Percentiles rank a stretch among this genome's conserved stretches.
Conservation (phyloP, 2,888 invertebrate species). For the Salticus scenicus region DNA sequence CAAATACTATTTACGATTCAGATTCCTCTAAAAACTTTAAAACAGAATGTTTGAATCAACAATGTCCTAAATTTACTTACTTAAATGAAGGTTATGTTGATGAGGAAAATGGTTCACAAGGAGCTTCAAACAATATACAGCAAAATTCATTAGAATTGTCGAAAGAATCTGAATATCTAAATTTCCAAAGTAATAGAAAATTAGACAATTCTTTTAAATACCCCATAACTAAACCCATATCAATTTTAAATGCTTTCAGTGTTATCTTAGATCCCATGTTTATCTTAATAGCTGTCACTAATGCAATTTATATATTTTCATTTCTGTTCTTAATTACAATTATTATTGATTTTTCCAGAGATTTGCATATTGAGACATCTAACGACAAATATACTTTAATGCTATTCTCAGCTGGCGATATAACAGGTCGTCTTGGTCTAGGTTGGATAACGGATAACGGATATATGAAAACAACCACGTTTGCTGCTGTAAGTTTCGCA, state of each 20-base stretch:
- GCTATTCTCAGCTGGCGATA: constrained; percentile 67
- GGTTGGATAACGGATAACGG: constrained; percentile 69
- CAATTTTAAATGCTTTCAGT: constrained; percentile 10
- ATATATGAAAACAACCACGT: constrained; percentile 35
- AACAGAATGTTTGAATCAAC: neutral
- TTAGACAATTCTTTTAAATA: neutral
- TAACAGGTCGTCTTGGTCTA: constrained; percentile 65
- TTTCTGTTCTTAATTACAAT: constrained; percentile 68
- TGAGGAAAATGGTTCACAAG: no score
- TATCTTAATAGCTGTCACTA: constrained; percentile 45
- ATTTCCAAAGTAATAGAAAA: neutral
- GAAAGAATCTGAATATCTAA: neutral
- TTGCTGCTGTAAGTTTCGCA: constrained; percentile 45
- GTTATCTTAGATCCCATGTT: constrained; percentile 59
- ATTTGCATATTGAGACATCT: constrained; percentile 42
- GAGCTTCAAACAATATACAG: neutral
- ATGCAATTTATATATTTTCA: constrained; percentile 35
- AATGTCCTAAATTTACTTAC: no score
- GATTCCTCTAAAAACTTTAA: neutral
- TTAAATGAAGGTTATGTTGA: no score
- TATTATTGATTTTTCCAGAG: constrained; percentile 69
- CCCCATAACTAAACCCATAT: neutral
- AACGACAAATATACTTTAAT: constrained; percentile 64
- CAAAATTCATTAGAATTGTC: neutral
- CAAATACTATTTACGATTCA: neutral